Base-by-base conservation (phyloP, 2,888 invertebrate species). In the Metellina segmentata region DNA sequence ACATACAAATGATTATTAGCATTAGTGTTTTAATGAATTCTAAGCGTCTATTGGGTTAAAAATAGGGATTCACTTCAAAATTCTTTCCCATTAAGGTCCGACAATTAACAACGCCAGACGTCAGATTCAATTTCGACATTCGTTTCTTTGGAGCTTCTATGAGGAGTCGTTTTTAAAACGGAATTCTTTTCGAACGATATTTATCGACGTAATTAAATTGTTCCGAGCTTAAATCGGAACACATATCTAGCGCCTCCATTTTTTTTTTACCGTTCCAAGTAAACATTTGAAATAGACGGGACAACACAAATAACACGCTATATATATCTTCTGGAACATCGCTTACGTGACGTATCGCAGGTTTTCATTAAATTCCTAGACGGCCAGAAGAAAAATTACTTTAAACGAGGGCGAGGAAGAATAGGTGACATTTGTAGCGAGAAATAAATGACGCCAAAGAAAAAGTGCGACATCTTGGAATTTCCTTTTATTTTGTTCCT, bases 381-480 rank as follows among this genome's bases (percentile, higher is more conserved):
- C 13, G 75, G 19, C 9, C 11, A 9, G 70, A 48, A 86, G 78
- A 86, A 78, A 86, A 86, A 86, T 86, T 78, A 69, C 86, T 78
- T 86, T 86, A 78, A 86, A 86, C 86, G 70, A 78, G 86, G 52
- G 69, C 34, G 11, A 52, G 16, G n/a, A 86, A 86, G 77, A 70
- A 86, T 71, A 34, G 61, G 53, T 85, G 86, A 78, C 86, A 78
- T 86, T 86, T 86, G 77, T 78, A 86, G 77, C 11, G 86, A 78
- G 75, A 77, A 86, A 86, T 77, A 86, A 86, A 86, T 86, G 86
- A 70, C 19, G 20, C 69, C 53, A 61, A 61, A 61, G 70, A 70
- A 71, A 75, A 85, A 75, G 85, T 85, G 53, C 85, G 85, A 85
- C 85, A 86, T 77, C 78, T 86, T 71, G 86, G 86, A 78, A 86